Evolutionary conservation across 2,797 vertebrate genomes (phyloP).

Genomic region (Simalia tracyae): DNA sequence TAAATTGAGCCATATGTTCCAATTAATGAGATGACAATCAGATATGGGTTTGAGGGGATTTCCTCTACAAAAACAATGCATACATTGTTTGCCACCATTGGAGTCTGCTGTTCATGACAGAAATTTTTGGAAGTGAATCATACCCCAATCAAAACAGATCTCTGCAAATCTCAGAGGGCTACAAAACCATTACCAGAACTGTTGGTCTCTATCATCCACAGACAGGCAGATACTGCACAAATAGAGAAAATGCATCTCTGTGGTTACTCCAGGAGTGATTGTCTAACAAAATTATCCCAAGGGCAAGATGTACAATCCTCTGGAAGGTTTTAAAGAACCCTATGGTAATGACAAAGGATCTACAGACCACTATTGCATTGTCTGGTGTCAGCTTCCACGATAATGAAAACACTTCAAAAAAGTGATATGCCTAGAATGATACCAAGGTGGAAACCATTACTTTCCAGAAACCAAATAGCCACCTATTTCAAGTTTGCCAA

Average conservation of each 20-base stretch:
- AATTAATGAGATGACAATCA: neutral
- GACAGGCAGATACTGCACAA: neutral
- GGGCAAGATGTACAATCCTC: neutral
- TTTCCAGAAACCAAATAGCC: neutral
- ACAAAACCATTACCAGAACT: neutral
- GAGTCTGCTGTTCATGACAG: neutral
- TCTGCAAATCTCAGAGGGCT: neutral
- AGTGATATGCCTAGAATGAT: neutral
- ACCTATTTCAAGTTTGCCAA: neutral
- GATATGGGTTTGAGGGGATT: neutral
- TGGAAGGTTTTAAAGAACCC: neutral
- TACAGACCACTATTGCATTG: neutral
- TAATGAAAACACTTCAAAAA: neutral
- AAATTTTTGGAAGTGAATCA: neutral
- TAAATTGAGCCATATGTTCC: neutral
- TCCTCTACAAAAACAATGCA: neutral
- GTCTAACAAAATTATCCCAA: neutral
- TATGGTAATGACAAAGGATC: neutral
- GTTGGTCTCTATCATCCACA: neutral
- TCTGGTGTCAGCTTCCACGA: neutral
- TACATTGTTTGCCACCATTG: neutral
- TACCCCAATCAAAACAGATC: neutral
- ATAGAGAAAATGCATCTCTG: neutral
- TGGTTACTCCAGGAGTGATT: neutral
- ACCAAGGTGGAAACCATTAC: neutral